Evolutionary conservation across 2,113 vertebrate genomes (phyloP).

Genomic region (Pyxicephalus adspersus): DNA sequence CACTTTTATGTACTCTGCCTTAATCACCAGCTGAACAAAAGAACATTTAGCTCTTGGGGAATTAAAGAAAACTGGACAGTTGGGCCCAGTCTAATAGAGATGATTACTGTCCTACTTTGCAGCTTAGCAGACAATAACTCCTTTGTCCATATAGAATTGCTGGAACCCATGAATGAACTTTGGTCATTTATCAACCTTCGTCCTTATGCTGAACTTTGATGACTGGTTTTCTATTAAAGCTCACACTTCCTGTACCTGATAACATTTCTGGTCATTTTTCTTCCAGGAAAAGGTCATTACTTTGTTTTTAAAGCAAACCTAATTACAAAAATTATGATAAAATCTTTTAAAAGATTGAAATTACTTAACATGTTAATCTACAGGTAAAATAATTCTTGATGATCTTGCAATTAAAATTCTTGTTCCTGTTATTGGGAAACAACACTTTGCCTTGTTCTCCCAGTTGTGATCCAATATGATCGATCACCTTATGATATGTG

Average conservation of each 20-base stretch:
- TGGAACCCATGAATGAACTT: constrained; percentile 51
- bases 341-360: too few relatives aligned
- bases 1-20: constrained; percentile 51
- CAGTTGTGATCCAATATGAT: too few relatives aligned
- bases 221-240: constrained; percentile 33
- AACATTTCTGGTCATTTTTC: constrained; percentile 11
- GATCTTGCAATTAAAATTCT: too few relatives aligned
- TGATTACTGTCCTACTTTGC: constrained; percentile 28
- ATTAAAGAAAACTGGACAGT: constrained; percentile 38
- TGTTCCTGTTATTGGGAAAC: too few relatives aligned
- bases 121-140: constrained; percentile 41
- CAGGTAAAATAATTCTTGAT: too few relatives aligned
- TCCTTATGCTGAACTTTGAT: constrained; percentile 31
- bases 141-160: constrained; percentile 28
- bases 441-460: too few relatives aligned
- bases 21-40: constrained; percentile 48
- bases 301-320: not conserved
- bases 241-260: not conserved
- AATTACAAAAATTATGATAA: too few relatives aligned
- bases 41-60: constrained; percentile 49
- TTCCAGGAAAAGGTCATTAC: not conserved
- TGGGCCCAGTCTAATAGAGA: constrained; percentile 47
- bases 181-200: constrained; percentile 43
- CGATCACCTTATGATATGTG: too few relatives aligned
- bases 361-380: too few relatives aligned